Conservation (phyloP, 2,113 vertebrate species). For the Corythaeola cristata region DNA sequence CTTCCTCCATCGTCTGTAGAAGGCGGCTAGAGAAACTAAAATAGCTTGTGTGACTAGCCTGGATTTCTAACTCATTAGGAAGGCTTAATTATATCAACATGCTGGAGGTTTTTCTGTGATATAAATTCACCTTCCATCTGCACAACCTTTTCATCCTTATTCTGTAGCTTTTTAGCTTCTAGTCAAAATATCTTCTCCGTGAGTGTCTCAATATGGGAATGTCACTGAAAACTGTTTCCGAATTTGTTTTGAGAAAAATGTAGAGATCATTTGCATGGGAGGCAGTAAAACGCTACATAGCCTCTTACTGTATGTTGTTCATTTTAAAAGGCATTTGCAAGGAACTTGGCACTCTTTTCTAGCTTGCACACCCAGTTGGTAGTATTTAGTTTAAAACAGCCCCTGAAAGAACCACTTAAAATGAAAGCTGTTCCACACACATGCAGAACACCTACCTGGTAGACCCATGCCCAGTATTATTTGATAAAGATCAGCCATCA, state of each 20-base stretch:
- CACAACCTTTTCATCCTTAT: background rate
- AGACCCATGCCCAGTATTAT: background rate
- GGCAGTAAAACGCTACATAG: background rate
- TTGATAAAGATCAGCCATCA: background rate
- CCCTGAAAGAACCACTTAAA: background rate
- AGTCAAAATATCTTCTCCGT: slow-evolving; percentile 5
- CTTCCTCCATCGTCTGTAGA: background rate
- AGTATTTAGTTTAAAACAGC: background rate
- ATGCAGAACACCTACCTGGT: background rate
- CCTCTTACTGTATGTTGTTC: background rate
- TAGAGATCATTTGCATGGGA: background rate
- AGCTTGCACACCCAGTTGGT: background rate
- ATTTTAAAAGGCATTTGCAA: slow-evolving; percentile 11
- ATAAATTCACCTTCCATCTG: slow-evolving; percentile 35
- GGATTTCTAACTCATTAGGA: slow-evolving; percentile 21
- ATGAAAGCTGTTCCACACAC: background rate
- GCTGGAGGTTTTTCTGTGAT: background rate
- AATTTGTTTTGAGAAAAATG: background rate
- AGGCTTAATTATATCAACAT: slow-evolving; percentile 39
- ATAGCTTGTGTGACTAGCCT: background rate
- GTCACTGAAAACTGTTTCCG: background rate
- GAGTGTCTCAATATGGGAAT: background rate
- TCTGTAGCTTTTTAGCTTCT: background rate
- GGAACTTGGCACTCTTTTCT: background rate
- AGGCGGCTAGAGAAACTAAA: background rate